phyloP scores from a whole-genome alignment of 2,113 vertebrate species.

The Ciconia maguari region DNA sequence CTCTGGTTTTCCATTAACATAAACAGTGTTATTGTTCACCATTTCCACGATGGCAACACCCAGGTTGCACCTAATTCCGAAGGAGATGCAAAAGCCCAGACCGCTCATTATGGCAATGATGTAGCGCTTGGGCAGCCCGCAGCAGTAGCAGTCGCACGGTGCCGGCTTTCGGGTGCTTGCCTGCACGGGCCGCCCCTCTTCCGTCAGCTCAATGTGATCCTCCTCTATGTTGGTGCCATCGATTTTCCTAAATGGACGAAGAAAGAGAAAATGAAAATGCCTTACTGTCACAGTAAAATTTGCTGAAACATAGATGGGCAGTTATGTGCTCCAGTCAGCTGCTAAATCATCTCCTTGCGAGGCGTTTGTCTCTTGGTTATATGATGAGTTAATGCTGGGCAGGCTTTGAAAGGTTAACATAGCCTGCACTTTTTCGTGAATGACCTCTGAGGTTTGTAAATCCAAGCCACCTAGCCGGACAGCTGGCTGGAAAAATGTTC shows the following conservation, averaged over 20 bases:
- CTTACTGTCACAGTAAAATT: not conserved
- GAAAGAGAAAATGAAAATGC: not conserved
- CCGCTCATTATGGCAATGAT: conserved; percentile 96
- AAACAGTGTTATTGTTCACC: conserved; percentile 96
- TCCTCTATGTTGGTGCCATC: conserved; percentile 84
- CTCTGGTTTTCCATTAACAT: conserved; percentile 89
- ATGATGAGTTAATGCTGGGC: too few species aligned
- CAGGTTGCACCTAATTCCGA: conserved; percentile 95
- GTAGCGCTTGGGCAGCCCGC: conserved; percentile 92
- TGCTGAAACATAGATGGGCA: not conserved
- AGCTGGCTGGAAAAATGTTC: not conserved
- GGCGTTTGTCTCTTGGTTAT: accelerated
- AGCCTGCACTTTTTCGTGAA: not conserved
- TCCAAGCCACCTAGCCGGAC: not conserved
- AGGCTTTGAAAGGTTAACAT: not conserved
- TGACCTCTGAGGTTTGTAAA: not conserved
- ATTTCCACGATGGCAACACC: conserved; percentile 98
- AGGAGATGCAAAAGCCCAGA: conserved; percentile 98
- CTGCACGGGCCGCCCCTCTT: conserved; percentile 84
- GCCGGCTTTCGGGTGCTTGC: conserved; percentile 10
- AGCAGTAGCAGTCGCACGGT: conserved; percentile 83
- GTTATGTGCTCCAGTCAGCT: accelerated
- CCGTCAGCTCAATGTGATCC: conserved; percentile 85
- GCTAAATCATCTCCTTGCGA: not conserved
- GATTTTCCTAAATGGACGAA: conserved; percentile 79